Evolutionary conservation across 2,113 vertebrate genomes (phyloP).

Genomic region (Platanista minor): DNA sequence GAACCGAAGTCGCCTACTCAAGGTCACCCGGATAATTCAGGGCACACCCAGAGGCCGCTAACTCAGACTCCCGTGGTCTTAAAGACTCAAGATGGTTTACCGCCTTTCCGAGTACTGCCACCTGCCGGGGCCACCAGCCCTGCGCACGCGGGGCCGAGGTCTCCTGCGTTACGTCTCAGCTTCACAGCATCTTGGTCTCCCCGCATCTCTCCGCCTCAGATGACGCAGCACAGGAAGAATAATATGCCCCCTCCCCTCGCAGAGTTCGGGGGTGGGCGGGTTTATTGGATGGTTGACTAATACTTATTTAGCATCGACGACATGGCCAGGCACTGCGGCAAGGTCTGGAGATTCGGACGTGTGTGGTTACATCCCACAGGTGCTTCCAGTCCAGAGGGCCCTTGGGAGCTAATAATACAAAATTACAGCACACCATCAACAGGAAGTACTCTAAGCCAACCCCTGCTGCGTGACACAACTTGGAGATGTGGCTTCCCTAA

Average conservation of each 20-base stretch:
- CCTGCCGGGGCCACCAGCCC: not conserved
- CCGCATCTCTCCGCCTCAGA: not conserved
- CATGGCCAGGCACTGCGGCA: rapidly evolving
- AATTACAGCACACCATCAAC: not conserved
- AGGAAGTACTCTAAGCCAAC: not conserved
- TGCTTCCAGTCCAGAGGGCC: not conserved
- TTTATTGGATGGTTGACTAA: rapidly evolving
- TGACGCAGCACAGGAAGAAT: not conserved
- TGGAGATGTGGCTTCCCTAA: not conserved
- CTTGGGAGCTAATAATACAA: not conserved
- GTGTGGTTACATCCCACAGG: not conserved
- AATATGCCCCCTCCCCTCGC: rapidly evolving
- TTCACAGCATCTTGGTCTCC: too few species aligned
- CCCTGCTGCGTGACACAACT: rapidly evolving
- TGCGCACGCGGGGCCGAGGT: not conserved
- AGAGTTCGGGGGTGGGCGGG: not conserved
- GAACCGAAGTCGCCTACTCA: not conserved
- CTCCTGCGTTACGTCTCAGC: not conserved
- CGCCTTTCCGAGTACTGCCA: too few species aligned
- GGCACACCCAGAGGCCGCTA: too few species aligned
- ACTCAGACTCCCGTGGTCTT: not conserved
- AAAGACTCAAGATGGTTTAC: not conserved
- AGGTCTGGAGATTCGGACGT: not conserved
- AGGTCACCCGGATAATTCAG: not conserved
- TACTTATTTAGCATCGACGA: rapidly evolving